Percentiles rank a stretch among this genome's conserved stretches.
Evolutionary conservation across 2,888 invertebrate species (phyloP).

Genomic region (Scelioninae gen. 2): DNA sequence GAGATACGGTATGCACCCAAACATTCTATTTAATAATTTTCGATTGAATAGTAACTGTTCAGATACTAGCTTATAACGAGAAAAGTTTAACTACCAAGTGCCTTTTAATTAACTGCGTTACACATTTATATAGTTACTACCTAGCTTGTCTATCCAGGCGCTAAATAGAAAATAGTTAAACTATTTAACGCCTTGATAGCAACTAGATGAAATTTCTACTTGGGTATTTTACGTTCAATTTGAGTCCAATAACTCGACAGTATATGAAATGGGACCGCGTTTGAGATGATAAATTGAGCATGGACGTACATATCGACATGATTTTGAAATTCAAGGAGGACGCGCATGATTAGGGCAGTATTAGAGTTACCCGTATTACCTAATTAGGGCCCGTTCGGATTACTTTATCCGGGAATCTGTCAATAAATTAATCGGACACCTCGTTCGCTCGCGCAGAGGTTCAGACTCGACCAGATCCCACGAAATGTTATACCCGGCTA

Average conservation of each 20-base stretch:
- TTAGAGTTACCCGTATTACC: conserved; percentile 54
- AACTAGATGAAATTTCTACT: no score
- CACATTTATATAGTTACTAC: no score
- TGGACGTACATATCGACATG: conserved; percentile 12
- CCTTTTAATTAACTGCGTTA: no score
- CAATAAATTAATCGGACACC: conserved; percentile 57
- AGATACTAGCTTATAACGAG: no score
- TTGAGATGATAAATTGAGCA: conserved; percentile 22
- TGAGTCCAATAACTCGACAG: conserved; percentile 26
- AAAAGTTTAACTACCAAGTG: no score
- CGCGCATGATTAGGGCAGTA: conserved; percentile 45
- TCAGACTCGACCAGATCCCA: background rate
- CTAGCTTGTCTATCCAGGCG: no score
- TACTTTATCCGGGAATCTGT: conserved; percentile 49
- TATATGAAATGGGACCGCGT: conserved; percentile 34
- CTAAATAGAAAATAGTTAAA: no score
- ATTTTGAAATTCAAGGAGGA: conserved; percentile 49
- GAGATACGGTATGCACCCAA: no score
- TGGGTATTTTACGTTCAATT: no score
- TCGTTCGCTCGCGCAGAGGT: conserved; percentile 2
- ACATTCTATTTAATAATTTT: no score
- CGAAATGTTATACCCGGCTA: conserved; percentile 38
- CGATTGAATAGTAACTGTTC: no score
- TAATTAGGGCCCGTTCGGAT: conserved; percentile 50
- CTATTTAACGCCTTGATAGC: no score